These are phyloP conservation scores for Polymixis lichenea DNA, from an alignment of 2,888 invertebrate species.

Conservation along the genomic window DNA sequence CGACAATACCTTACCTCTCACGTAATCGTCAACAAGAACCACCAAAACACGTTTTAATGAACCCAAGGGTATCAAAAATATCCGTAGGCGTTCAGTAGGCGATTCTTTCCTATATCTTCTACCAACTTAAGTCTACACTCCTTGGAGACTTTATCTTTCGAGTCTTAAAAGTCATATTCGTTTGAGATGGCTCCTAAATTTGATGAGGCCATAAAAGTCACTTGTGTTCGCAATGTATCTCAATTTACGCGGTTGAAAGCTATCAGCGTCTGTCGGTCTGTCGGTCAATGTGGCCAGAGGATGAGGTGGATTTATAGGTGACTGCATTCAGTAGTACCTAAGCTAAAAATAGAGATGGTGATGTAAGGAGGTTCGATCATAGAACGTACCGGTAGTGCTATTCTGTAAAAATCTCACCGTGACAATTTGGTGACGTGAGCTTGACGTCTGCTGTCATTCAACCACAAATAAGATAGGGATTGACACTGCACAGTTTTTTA, in stretches of 20 bases:
- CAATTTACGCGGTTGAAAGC: conserved; percentile 58
- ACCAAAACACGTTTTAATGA: conserved; percentile 49
- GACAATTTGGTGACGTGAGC: too few relatives aligned
- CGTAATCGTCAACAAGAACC: conserved; percentile 10
- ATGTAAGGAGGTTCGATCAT: not conserved
- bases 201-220: conserved; percentile 56
- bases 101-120: conserved; percentile 47
- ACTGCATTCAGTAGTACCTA: not conserved
- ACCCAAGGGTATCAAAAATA: conserved; percentile 34
- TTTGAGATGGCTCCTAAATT: not conserved
- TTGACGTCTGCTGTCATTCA: too few relatives aligned
- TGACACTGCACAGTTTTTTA: too few relatives aligned
- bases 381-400: too few relatives aligned
- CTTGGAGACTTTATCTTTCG: not conserved
- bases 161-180: conserved; percentile 26
- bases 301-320: conserved; percentile 13
- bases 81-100: conserved; percentile 57
- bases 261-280: conserved; percentile 26
- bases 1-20: conserved; percentile 3
- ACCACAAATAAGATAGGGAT: too few relatives aligned
- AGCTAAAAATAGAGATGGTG: not conserved
- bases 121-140: conserved; percentile 31
- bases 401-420: too few relatives aligned
- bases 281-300: conserved; percentile 15
- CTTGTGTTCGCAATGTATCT: conserved; percentile 52